Evolutionary conservation across 64 coral and sea anemone genomes (phyloP), one percentile per base, ranked within the genome.

Genomic region (Montipora foliosa): DNA sequence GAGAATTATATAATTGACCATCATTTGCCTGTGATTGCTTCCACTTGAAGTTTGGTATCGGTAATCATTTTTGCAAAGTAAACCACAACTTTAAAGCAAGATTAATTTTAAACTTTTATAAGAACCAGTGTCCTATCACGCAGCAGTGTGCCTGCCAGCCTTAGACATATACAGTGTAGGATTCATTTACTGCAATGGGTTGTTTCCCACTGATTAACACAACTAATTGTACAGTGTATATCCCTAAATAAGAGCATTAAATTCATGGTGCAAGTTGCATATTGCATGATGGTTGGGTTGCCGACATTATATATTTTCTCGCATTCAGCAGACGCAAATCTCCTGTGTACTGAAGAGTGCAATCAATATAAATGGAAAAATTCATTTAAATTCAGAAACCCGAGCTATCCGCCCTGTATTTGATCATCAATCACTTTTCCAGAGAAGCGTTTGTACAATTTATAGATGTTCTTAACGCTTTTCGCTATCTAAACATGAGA

Each of bases 21-120:
- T 37, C 37, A 37, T 71, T 21, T 71, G 19, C 21, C 2, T 71
- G 68, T 71, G 5, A 60, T 5, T 5, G 29, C 79, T 81, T 48
- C 48, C 17, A 72, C 3, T 57, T 57, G 11, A 49, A 16, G 45
- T 14, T 70, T 71, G 46, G 67, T 69, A 19, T 37, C 37, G 2
- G 53, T 57, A 8, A 85, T 49, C 15, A 16, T 55, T 55, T 55
- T 55, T 55, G 25, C 1, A 19, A 62, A 19, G 51, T 48, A 4
- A 10, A 82, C 51, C 52, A 85, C 66, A 70, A 70, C 72, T 47
- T 49, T 4, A 85, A 70, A 70, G 4, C 4, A 13, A 68, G 60
- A 70, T 85, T 44, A 21, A 22, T 47, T 50, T 85, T 85, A 49
- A 70, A 70, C 19, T 51, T 85, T 71, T 70, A 85, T 69, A 48